Evolutionary conservation across 2,113 vertebrate genomes (phyloP), one percentile per base, ranked within the genome.

Genomic region (Arothron firmamentum): DNA sequence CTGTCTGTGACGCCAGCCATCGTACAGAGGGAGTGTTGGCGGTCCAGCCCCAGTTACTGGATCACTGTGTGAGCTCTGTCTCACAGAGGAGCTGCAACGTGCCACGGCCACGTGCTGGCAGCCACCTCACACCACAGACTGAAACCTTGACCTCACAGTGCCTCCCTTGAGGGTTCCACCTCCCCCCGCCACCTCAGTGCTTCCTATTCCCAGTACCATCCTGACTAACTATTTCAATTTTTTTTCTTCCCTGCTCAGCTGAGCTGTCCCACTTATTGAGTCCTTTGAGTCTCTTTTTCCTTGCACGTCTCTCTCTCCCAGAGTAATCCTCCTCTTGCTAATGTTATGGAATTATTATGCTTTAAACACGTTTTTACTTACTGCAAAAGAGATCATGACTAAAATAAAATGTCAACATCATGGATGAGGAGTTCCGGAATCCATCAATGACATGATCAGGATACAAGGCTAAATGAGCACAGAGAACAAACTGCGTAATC

Each of bases 61-160:
- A 55, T 59, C 31, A 52, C 43, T 53, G 58, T 23, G 65, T 71
- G 60, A 54, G 59, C 70, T 59, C 1, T 47, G 45, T 17, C 45
- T n/a, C 13, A n/a, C 15, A 16, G 15, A 52, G 60, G 21, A 17
- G 42, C 63, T 59, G 77, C 76, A 78, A 77, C 67, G 77, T 81
- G 79, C 66, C 11, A 52, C 7, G 38, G 67, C 65, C 70, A 80
- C 68, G 70, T 84, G 77, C 74, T 19, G 59, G 56, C 46, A 7
- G 59, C 59, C 59, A 67, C 70, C 78, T 79, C 62, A 57, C 68
- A 57, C 56, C 45, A 52, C 52, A 52, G 18, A 52, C 73, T 45
- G 58, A 60, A 79, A 79, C 78, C 77, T 75, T 84, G 77, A 83
- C 83, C 83, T 74, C 56, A 18, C 58, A 51, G 52, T 59, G 51